Evolutionary conservation across 2,888 invertebrate species (phyloP).

Genomic region (Alentia gelatinosa): DNA sequence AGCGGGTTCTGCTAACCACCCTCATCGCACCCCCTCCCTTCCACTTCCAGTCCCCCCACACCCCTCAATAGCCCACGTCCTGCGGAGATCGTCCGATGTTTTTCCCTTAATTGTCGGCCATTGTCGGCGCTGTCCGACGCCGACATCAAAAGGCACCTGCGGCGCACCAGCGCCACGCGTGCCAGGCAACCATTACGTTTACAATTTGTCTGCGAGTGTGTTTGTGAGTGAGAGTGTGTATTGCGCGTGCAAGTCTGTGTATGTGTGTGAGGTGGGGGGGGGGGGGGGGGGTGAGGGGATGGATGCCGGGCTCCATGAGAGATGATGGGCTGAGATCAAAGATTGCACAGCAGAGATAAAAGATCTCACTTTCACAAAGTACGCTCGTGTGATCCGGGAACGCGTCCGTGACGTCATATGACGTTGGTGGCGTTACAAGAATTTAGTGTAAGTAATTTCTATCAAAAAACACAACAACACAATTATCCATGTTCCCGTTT

Average conservation of each 20-base stretch:
- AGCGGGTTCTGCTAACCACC: neutral
- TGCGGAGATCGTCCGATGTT: neutral
- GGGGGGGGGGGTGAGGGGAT: neutral
- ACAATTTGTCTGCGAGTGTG: neutral
- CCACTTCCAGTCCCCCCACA: too few species aligned
- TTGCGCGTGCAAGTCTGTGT: neutral
- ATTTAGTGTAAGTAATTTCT: too few species aligned
- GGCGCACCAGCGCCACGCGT: neutral
- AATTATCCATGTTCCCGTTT: too few species aligned
- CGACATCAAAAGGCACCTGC: constrained; percentile 11
- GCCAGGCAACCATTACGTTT: neutral
- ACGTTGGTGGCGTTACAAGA: too few species aligned
- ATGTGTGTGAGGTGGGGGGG: neutral
- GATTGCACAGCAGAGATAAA: too few species aligned
- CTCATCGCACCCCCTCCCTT: neutral
- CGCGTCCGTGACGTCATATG: too few species aligned
- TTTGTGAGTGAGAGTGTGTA: neutral
- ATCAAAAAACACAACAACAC: too few species aligned
- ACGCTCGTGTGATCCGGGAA: too few species aligned
- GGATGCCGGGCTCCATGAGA: too few species aligned
- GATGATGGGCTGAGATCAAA: too few species aligned
- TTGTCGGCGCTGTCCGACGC: neutral
- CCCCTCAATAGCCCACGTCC: too few species aligned
- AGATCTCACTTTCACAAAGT: too few species aligned
- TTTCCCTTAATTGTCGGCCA: constrained; percentile 7